Conservation (phyloP, 1,140 invertebrate genomes). For the Drosophila lacertosa region DNA sequence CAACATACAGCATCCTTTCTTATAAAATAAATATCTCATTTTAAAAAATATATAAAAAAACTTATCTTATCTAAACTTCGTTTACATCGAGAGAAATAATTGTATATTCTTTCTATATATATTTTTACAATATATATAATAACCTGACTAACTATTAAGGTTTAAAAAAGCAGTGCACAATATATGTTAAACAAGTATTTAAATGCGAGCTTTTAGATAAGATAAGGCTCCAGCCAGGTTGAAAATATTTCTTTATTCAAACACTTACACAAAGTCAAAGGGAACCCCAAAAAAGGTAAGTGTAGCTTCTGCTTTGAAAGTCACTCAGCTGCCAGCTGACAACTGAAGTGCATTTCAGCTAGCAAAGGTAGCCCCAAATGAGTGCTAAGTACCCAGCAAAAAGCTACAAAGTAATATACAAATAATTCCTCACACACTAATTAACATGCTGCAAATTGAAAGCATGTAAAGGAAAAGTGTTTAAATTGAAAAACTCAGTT, state of each 20-base stretch:
- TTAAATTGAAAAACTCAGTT: background rate
- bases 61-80: no score
- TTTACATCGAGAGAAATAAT: no score
- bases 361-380: background rate
- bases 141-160: no score
- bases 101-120: no score
- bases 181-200: no score
- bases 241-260: background rate
- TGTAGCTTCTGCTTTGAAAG: background rate
- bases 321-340: slow-evolving; percentile 11
- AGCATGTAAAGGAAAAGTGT: background rate
- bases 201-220: no score
- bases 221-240: no score
- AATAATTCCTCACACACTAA: slow-evolving; percentile 36
- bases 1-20: no score
- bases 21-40: no score
- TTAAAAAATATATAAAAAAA: no score
- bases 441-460: slow-evolving; percentile 11
- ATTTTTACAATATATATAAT: no score
- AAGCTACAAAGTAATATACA: slow-evolving; percentile 17
- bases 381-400: background rate
- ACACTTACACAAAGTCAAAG: background rate
- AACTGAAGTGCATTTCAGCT: background rate
- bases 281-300: background rate
- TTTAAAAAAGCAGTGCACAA: no score